Base-by-base conservation (phyloP, 92 coral and sea anemone species). In the Chrysogorgia sp. region DNA sequence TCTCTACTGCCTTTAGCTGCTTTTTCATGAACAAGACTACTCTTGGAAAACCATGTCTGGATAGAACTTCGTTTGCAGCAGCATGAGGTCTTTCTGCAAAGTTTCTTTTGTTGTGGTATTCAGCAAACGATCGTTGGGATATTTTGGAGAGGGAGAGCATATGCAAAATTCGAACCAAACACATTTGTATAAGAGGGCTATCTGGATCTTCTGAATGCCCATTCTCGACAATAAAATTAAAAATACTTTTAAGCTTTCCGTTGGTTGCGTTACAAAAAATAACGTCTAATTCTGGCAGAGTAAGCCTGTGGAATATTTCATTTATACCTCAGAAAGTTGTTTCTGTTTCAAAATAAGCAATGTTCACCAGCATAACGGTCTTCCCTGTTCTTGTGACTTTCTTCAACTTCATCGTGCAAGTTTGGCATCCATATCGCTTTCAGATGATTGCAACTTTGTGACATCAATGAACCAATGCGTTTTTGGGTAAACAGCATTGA, bases 131-230 rank as follows among this genome's bases (percentile, higher is more conserved):
- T 45, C 81, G 40, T 69, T 82, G 87, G 10, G 53, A 30, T 24
- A 83, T 70, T 14, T 77, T 77, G 3, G 58, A 29, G 15, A 87
- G 40, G 2, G 61, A 34, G 6, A 87, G 47, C 6, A 87, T 41
- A 2, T 23, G 14, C 28, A 83, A 55, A 23, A 87, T 67, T 7
- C 88, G 40, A 23, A 65, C 91, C 81, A 87, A 52, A 29, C 86
- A 79, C 91, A 87, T 84, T 49, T 88, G 88, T 0, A 88, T 84
- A 5, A 84, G 78, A n/a, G 79, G 88, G 41, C 88, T 87, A 40
- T 87, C 85, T 12, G 88, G 91, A 34, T 79, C 86, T 47, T 88
- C 91, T 14, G 80, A 80, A 40, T 79, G 83, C 2, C 92, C 85
- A 33, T 82, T 75, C 34, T 83, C 76, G 7, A 89, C 88, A 37